Base-by-base conservation (phyloP, 2,113 vertebrate genomes). In the Hippolais icterina region DNA sequence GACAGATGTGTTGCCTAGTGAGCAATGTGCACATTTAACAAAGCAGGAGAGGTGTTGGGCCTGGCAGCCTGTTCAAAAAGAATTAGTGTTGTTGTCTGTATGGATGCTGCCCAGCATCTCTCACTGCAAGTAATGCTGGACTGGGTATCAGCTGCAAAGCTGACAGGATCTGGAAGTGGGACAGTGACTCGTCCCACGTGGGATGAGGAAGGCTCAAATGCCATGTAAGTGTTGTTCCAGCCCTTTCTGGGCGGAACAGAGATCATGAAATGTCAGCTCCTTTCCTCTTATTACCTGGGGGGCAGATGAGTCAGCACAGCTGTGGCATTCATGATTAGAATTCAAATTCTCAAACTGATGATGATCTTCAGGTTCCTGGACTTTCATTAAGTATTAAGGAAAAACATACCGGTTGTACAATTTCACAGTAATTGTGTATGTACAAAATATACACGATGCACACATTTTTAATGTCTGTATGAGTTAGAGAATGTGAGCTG, bases 161-260 rank as follows among this genome's bases (percentile, higher is more conserved):
- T 82, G 69, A 35, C 50, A 25, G 37, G 19, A 70, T 65, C 16
- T 11, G 9, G n/a, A 61, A 41, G 29, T 37, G 33, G 61, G n/a
- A 13, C 4, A 44, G 29, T 0, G 6, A 39, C 22, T 59, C 42
- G 69, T 76, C 54, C 37, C 68, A 52, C 0, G 0, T 29, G 54
- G 41, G 42, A 42, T 4, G 1, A 53, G 41, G 72, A 81, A 86
- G 12, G 19, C n/a, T 69, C 29, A 53, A 80, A 57, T 6, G 15
- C 37, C 3, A 0, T 10, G 1, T 31, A 52, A 52, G 5, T 2
- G 2, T 35, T 41, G 4, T 83, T 71, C 56, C 44, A 82, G 47
- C 60, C 50, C 22, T 78, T 74, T n/a, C 31, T 21, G 12, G 12
- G 16, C 2, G 2, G 1, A 72, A 10, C 37, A 22, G 37, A 37